phyloP scores from a whole-genome alignment of 2,113 vertebrate species.

The Antigone vipio region DNA sequence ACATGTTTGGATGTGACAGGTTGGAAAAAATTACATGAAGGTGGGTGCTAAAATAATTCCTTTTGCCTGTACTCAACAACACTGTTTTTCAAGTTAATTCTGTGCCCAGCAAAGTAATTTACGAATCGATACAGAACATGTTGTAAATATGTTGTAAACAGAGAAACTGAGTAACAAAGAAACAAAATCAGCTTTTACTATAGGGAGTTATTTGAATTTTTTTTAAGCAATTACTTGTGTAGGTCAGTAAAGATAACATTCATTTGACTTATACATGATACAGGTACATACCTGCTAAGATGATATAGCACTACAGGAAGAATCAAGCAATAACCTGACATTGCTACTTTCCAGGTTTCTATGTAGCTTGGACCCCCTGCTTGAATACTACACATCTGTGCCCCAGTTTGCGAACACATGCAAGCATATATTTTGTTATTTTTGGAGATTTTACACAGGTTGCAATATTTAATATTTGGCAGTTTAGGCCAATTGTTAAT shows the following conservation, averaged over 20 bases:
- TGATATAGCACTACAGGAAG: not conserved
- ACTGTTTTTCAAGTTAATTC: not conserved
- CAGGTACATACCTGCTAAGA: not conserved
- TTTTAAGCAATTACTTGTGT: not conserved
- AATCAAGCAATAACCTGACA: not conserved
- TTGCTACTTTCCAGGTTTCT: not conserved
- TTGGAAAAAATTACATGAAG: not conserved
- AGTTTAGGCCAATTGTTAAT: not conserved
- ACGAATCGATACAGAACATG: not conserved
- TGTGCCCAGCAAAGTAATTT: not conserved
- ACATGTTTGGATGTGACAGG: not conserved
- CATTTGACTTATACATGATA: not conserved
- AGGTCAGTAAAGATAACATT: not conserved
- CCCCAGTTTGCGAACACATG: rapidly evolving
- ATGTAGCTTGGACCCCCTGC: not conserved
- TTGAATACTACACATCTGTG: not conserved
- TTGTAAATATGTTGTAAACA: not conserved
- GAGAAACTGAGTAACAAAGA: not conserved
- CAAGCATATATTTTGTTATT: not conserved
- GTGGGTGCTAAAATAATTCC: not conserved
- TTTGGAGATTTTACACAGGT: not conserved
- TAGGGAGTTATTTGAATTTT: not conserved
- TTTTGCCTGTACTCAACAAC: not conserved
- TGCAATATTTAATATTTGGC: not conserved
- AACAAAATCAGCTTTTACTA: not conserved